Evolutionary conservation across 2,113 vertebrate species (phyloP), one percentile per base, ranked within the genome.

Genomic region (Amblyornis subalaris): DNA sequence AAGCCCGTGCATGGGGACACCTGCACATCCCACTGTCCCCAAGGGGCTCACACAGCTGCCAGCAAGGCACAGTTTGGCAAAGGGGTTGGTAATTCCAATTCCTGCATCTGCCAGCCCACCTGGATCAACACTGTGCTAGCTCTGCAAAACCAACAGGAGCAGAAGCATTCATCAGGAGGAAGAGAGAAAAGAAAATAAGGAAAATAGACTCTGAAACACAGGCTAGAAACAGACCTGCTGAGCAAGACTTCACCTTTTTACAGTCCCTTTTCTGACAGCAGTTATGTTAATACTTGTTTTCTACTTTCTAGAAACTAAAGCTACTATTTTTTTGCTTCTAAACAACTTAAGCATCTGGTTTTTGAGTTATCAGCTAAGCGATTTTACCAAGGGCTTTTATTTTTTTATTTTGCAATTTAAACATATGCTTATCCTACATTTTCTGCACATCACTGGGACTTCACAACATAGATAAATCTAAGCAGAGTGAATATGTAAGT

Each of bases 321-420:
- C 28, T 60, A 57, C 0, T 29, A 4, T 10, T 35, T 61, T 69
- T 57, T 61, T 74, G 12, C 20, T 95, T 93, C 22, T 76, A 12
- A 85, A 75, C 57, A 91, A 70, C 29, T 69, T 69, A 69, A 73
- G 35, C 48, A 80, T 51, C 74, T 58, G 24, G 19, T 58, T 85
- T 73, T 47, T 28, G 47, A 88, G 19, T 66, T 80, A 76, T 0
- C 86, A 62, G 38, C 42, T 76, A 83, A 54, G 38, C 29, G 88
- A 73, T 77, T 95, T 82, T 55, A 83, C 31, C 60, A 55, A 51
- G 19, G 35, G 24, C 2, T 80, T 80, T 88, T 73, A 51, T 48
- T 89, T 83, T 71, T 88, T 85, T 35, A 66, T 79, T 88, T 83
- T 90, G 38, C 44, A 69, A 31, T 38, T 74, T 76, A 31, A 91